Conservation (phyloP, 1,140 invertebrate genomes). For the Brachionus koreanus region DNA sequence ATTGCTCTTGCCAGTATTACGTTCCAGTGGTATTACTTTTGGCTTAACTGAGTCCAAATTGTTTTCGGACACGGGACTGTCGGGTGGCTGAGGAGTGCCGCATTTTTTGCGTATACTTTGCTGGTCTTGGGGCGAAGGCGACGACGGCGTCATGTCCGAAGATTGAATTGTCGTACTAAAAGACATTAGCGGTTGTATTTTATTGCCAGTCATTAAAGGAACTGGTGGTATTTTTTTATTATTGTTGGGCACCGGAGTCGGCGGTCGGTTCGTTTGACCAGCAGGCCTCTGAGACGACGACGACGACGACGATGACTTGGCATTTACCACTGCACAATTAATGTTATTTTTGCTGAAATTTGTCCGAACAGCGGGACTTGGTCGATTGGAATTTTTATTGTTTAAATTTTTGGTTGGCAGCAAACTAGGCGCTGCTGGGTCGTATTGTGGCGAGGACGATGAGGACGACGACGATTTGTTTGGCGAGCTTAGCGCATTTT, state of each 20-base stretch:
- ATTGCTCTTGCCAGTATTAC: not conserved
- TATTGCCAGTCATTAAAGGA: not conserved
- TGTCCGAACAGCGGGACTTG: not conserved
- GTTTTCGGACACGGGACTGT: not conserved
- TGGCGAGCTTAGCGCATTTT: not conserved
- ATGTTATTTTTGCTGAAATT: not conserved
- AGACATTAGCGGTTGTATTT: slow-evolving; percentile 13
- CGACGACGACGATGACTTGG: not conserved
- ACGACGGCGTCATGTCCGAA: slow-evolving; percentile 11
- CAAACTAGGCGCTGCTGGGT: not conserved
- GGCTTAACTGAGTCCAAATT: not conserved
- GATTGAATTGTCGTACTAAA: slow-evolving; percentile 1
- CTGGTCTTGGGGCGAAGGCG: not conserved
- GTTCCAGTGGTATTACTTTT: slow-evolving; percentile 24
- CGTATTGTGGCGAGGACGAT: slow-evolving; percentile 3
- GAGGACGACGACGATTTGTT: slow-evolving; percentile 9
- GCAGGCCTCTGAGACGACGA: not conserved
- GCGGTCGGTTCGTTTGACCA: not conserved
- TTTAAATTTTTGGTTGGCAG: not conserved
- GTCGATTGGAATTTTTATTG: not conserved
- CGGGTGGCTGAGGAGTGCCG: not conserved
- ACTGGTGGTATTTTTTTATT: not conserved
- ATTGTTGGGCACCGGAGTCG: not conserved
- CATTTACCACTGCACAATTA: not conserved
- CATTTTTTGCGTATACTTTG: not conserved